Evolutionary conservation across 2,113 vertebrate genomes (phyloP).

Genomic region (Perca schrenkii): DNA sequence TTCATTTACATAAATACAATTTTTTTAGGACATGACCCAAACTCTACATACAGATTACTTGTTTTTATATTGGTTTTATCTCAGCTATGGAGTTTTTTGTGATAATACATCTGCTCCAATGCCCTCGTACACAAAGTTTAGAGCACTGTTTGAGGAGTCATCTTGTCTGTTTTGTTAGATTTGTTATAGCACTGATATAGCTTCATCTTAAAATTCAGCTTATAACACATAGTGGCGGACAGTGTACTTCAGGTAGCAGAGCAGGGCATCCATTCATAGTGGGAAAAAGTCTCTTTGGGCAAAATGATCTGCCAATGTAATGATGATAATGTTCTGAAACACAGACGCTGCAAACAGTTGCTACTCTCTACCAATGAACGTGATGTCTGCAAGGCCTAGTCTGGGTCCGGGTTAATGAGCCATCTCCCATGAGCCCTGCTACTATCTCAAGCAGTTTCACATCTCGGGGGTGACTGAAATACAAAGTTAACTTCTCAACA

Average conservation of each 20-base stretch:
- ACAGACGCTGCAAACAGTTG: not conserved
- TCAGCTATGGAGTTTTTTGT: not conserved
- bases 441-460: conserved; percentile 33
- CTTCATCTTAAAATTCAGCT: not conserved
- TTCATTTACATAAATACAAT: conserved; percentile 18
- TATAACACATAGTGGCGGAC: not conserved
- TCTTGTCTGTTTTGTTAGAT: not conserved
- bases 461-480: conserved; percentile 6
- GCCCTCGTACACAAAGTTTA: not conserved
- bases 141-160: not conserved
- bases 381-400: conserved; percentile 13
- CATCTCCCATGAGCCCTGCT: conserved; percentile 45
- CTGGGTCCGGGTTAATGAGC: conserved; percentile 62
- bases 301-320: not conserved
- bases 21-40: conserved; percentile 16
- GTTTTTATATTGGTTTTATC: not conserved
- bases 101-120: not conserved
- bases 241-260: not conserved
- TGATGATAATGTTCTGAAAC: not conserved
- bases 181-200: not conserved
- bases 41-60: conserved; percentile 16
- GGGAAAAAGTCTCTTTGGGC: not conserved
- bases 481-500: conserved; percentile 21
- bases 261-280: not conserved
- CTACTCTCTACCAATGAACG: not conserved